These are phyloP conservation scores for Fukomys damarensis DNA, from an alignment of 2,113 vertebrate species.

Conservation along the genomic window DNA sequence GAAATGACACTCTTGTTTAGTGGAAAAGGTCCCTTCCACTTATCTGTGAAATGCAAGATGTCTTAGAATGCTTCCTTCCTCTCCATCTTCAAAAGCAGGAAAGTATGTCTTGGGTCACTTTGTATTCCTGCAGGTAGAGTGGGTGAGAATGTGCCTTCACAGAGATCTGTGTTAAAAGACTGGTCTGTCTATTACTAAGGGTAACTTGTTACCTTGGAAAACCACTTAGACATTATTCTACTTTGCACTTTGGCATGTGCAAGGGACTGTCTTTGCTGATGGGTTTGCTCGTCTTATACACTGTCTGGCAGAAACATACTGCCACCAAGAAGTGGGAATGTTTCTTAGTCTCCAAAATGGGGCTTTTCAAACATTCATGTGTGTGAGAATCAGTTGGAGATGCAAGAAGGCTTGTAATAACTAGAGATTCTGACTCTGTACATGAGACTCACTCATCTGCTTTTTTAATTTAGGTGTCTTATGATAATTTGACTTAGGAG, in stretches of 20 bases:
- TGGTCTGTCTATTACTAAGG: background rate
- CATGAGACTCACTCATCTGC: background rate
- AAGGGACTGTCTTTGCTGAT: background rate
- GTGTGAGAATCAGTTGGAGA: background rate
- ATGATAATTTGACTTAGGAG: background rate
- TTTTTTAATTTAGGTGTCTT: background rate
- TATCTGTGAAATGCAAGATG: background rate
- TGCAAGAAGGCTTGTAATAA: slow-evolving; percentile 4
- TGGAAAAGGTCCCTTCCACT: background rate
- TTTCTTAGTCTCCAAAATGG: background rate
- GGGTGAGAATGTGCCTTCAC: background rate
- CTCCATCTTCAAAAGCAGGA: background rate
- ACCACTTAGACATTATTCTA: background rate
- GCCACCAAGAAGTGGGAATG: background rate
- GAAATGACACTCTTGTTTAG: background rate
- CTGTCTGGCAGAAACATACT: background rate
- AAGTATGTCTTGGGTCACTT: background rate
- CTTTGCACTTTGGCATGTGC: background rate
- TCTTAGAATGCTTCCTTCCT: background rate
- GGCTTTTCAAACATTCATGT: background rate
- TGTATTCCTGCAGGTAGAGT: background rate
- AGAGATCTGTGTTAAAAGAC: background rate
- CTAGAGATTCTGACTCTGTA: background rate
- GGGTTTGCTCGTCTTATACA: background rate
- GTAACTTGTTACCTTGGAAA: slow-evolving; percentile 47